Evolutionary conservation across 2,888 invertebrate genomes (phyloP), one percentile per base, ranked within the genome.

Genomic region (Cephonodes hylas): DNA sequence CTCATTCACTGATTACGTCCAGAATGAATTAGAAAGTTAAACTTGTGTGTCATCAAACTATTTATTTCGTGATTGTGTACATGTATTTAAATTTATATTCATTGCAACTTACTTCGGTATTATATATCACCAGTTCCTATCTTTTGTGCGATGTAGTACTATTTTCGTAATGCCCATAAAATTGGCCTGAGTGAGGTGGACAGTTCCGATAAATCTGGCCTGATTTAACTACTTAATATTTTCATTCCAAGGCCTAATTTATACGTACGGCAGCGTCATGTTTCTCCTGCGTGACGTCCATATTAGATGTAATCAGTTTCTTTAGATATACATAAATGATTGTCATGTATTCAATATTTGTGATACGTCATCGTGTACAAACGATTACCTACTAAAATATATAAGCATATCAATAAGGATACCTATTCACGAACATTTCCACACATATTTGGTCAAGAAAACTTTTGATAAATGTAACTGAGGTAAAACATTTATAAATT

Each of bases 1-100:
- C 63, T 65, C 64, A 66, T 60, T 25, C 64, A 63, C 59, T 63
- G 61, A 61, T 65, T 45, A 45, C 45, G 48, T 66, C 67, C 65
- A 64, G 25, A 45, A 56, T 63, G 63, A 64, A 62, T 63, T 68
- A 65, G 27, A 15, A 13, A 48, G 48, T 48, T 48, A 48, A 7
- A 48, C 6, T 48, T 53, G 18, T 53, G 31, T 53, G 48, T 53
- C 25, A 38, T 23, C 22, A n/a, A 42, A 58, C 42, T 58, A 58
- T 58, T 58, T 58, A 42, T 58, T 38, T 38, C 7, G n/a, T 58
- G 31, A 58, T 20, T 58, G 58, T 58, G 34, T 38, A 58, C 22
- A 58, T 57, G 22, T 57, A 38, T 42, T 58, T 22, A 56, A 46
- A 34, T 42, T 42, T 42, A n/a, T 42, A 42, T 22, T 22, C 8